A percentile compares a stretch with the other conserved stretches of the same genome.
Evolutionary conservation across 2,113 vertebrate species (phyloP).

Genomic region (Porphyrio hochstetteri): DNA sequence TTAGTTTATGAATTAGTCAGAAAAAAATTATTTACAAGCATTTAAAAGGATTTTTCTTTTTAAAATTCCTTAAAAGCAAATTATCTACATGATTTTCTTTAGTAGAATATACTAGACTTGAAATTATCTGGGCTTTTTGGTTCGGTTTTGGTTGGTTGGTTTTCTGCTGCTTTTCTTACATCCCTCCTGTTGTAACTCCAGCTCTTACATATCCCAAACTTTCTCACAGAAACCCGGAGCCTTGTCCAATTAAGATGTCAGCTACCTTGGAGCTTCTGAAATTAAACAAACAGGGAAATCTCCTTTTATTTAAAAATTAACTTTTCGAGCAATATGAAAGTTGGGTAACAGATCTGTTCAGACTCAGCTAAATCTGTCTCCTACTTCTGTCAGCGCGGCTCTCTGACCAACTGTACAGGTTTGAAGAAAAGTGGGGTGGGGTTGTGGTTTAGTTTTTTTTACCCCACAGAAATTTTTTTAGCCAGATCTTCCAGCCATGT

Average conservation of each 20-base stretch:
- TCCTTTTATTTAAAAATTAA: neutral
- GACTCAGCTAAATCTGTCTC: neutral
- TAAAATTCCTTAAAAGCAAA: neutral
- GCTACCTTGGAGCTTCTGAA: neutral
- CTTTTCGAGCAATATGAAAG: neutral
- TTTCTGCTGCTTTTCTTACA: neutral
- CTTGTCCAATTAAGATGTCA: neutral
- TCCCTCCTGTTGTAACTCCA: neutral
- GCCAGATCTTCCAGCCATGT: neutral
- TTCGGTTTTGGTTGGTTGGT: neutral
- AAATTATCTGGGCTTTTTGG: fast-evolving
- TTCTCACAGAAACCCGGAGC: neutral
- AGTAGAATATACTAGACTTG: neutral
- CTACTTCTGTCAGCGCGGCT: neutral
- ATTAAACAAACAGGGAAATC: neutral
- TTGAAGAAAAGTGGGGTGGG: neutral
- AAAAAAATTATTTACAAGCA: neutral
- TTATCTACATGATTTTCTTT: neutral
- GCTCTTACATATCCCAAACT: neutral
- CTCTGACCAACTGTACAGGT: neutral
- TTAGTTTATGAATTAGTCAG: neutral
- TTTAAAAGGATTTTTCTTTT: neutral
- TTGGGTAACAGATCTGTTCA: neutral
- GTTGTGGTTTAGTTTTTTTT: neutral
- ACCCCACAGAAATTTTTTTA: neutral